These are phyloP conservation scores for Cataglyphis livida DNA, from an alignment of 2,888 invertebrate species.

Conservation along the genomic window DNA sequence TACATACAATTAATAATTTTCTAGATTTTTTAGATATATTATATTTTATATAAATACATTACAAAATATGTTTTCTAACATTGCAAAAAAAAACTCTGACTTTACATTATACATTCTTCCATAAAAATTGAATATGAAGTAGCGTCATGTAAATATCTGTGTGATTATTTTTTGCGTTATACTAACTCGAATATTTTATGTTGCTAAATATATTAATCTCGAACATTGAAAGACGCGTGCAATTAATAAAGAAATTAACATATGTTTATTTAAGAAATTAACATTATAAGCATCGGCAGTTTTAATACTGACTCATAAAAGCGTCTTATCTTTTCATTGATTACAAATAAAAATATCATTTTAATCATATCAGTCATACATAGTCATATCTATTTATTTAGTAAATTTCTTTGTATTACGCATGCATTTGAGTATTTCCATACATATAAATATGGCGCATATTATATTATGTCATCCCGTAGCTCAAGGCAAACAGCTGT, in stretches of 20 bases:
- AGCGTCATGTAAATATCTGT: not conserved
- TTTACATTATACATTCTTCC: not conserved
- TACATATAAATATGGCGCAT: conserved; percentile 23
- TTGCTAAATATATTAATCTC: conserved; percentile 5
- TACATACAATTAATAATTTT: not conserved
- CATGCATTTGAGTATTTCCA: not conserved
- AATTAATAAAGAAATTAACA: conserved; percentile 1
- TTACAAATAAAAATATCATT: not conserved
- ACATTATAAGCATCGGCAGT: not conserved
- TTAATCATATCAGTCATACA: not conserved
- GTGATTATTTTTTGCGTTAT: not conserved
- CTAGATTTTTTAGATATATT: not conserved
- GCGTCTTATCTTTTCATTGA: not conserved
- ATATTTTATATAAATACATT: not conserved
- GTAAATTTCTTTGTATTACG: not conserved
- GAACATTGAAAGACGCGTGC: not conserved
- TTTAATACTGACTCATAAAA: not conserved
- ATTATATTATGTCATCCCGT: conserved; percentile 32
- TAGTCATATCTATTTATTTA: not conserved
- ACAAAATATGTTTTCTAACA: not conserved
- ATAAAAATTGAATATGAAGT: conserved; percentile 1
- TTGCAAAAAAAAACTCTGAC: not conserved
- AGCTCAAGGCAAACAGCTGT: conserved; percentile 26
- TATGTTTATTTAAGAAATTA: not conserved
- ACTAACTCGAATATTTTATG: not conserved